Evolutionary conservation across 2,113 vertebrate species (phyloP), one percentile per base, ranked within the genome.

Genomic region (Callionymus lyra): DNA sequence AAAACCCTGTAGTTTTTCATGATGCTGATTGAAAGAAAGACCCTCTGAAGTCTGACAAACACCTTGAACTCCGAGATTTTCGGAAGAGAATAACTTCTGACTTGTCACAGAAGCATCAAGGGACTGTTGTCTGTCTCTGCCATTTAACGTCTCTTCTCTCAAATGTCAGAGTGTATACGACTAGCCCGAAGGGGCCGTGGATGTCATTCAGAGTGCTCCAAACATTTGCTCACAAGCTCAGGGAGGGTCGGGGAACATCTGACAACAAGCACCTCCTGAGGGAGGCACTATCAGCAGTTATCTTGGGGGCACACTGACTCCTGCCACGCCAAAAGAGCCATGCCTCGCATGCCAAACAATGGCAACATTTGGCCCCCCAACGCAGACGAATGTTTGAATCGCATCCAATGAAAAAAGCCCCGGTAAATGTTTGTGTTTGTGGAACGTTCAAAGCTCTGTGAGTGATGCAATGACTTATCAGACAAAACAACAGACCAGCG

Each of bases 221-320:
- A 74, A 77, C 79, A 82, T 80, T 81, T 82, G 74, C 73, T 78
- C 46, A 42, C 47, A 64, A 74, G 65, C 57, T 62, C 60, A 51
- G 68, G 71, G 58, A 54, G 68, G 49, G 50, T 53, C 64, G 53
- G 52, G 74, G 75, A 77, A 68, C 75, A 72, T 78, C 70, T 68
- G 69, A 81, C 60, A 65, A 48, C 44, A 32, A 50, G 35, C 48
- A 38, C 42, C 60, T 81, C 70, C 58, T 44, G 31, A n/a, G 59
- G 65, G 61, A 77, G 53, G 53, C 43, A 31, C 55, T 59, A 67
- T 65, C 55, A 47, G 41, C 61, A 57, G 45, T 67, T 68, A 65
- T 72, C 27, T 53, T 10, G 42, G 50, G n/a, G 44, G 37, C 10
- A 12, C 31, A 31, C 27, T 33, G 21, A 44, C 41, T 53, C 44